Base-by-base conservation (phyloP, 2,113 vertebrate species). In the Heptranchias perlo region DNA sequence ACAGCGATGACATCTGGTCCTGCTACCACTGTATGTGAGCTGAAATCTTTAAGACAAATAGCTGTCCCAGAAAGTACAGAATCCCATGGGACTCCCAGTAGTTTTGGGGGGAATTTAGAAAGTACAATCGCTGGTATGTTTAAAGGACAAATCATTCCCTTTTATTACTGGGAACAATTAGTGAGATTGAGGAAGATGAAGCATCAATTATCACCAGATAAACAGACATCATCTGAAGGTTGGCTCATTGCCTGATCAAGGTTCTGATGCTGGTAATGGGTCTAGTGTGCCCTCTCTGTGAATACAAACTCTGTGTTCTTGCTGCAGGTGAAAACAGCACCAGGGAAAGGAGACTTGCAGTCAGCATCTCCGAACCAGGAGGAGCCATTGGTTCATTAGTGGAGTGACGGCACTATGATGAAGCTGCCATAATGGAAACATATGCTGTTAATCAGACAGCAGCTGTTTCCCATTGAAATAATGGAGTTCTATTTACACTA, bases 401-500 rank as follows among this genome's bases (percentile, higher is more conserved):
- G 89, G 89, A 62, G n/a, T 44, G 21, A 93, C 2, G 89, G 3
- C n/a, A 7, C 58, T 2, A 64, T 93, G 89, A 93, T 62, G 58
- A 93, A 93, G n/a, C 58, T 93, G 58, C 89, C 89, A 62, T 93
- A 93, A 93, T 64, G 58, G 89, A 8, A 93, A 93, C 89, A 62
- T 93, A 93, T 93, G 89, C 89, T 93, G 89, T 93, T 93, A n/a
- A 62, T 62, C 89, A 93, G 89, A 93, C 58, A 93, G 21, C 89
- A 93, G 89, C 89, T 93, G 89, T 93, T 93, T 62, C 58, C 89
- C 89, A 93, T 93, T 93, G 89, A 93, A 39, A 62, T 93, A 93
- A 93, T 93, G 6, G 89, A 62, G 58, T 62, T 93, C 89, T 93
- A 93, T 93, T 93, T 93, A 61, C 89, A 93, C n/a, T 93, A n/a